These are phyloP conservation scores for Drosophila miranda DNA, from an alignment of 1,140 invertebrate genomes.

Conservation along the genomic window DNA sequence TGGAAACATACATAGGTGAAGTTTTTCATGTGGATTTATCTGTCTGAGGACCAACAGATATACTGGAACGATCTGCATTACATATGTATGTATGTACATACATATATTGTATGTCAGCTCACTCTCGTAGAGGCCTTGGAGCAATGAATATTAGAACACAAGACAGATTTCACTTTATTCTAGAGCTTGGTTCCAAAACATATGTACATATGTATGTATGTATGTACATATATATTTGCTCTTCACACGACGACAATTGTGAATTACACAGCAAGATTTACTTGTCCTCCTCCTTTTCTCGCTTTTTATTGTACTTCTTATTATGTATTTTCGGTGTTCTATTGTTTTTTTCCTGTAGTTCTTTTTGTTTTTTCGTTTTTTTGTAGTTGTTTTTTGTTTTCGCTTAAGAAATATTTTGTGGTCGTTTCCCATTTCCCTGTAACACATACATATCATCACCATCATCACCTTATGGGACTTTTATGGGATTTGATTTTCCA, in stretches of 20 bases:
- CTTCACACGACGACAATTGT: constrained; percentile 73
- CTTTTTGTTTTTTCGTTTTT: constrained; percentile 16
- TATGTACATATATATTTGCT: constrained; percentile 39
- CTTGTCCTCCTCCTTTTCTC: neutral
- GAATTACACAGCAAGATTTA: constrained; percentile 46
- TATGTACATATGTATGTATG: neutral
- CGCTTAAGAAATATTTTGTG: too few species aligned
- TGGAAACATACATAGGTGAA: too few species aligned
- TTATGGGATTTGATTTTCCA: neutral
- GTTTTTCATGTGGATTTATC: too few species aligned
- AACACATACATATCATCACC: constrained; percentile 22
- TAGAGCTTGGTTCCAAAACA: too few species aligned
- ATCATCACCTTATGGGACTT: constrained; percentile 10
- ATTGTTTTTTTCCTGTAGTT: constrained; percentile 31
- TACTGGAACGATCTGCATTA: too few species aligned
- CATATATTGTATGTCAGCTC: too few species aligned
- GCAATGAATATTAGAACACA: too few species aligned
- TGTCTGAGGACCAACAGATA: too few species aligned
- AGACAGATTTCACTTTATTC: too few species aligned
- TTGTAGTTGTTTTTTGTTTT: constrained; percentile 16
- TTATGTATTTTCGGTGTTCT: constrained; percentile 10
- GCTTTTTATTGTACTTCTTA: constrained; percentile 2
- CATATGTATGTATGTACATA: too few species aligned
- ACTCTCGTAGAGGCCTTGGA: too few species aligned
- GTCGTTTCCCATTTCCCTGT: constrained; percentile 17